These are phyloP conservation scores for Anguilla obscura DNA, from an alignment of 2,797 vertebrate genomes.

Conservation along the genomic window DNA sequence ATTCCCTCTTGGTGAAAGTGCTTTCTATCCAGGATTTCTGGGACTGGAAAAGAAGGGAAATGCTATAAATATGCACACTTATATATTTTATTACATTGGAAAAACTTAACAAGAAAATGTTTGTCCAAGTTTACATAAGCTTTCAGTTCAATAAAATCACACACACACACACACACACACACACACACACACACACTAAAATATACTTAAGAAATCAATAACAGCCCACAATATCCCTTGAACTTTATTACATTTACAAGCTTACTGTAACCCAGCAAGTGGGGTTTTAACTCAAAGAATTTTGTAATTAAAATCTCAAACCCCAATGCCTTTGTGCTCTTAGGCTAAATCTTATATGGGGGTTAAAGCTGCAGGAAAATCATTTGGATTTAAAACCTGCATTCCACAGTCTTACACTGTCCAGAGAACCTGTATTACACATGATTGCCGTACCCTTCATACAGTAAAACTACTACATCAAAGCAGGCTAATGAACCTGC, in stretches of 20 bases:
- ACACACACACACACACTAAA: neutral
- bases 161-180: neutral
- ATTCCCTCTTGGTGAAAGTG: conserved; percentile 99
- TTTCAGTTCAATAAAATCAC: neutral
- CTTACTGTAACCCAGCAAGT: conserved; percentile 25
- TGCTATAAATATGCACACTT: neutral
- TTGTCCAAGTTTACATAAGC: neutral
- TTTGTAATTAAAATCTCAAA: conserved; percentile 61
- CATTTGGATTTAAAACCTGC: conserved; percentile 12
- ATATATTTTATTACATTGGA: neutral
- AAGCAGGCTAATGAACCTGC: neutral
- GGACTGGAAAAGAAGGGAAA: conserved; percentile 74
- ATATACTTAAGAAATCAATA: conserved; percentile 2
- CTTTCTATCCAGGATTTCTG: conserved; percentile 99
- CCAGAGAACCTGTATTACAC: neutral
- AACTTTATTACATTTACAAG: conserved; percentile 20
- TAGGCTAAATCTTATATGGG: conserved; percentile 37
- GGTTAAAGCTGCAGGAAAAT: neutral
- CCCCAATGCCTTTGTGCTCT: conserved; percentile 49
- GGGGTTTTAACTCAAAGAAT: conserved; percentile 59
- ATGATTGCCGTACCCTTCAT: neutral
- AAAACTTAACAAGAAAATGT: neutral
- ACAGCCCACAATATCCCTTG: neutral
- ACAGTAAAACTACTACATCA: neutral
- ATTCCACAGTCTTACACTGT: neutral